Evolutionary conservation across 2,888 invertebrate species (phyloP).

Genomic region (Drosophila kambysellisi): DNA sequence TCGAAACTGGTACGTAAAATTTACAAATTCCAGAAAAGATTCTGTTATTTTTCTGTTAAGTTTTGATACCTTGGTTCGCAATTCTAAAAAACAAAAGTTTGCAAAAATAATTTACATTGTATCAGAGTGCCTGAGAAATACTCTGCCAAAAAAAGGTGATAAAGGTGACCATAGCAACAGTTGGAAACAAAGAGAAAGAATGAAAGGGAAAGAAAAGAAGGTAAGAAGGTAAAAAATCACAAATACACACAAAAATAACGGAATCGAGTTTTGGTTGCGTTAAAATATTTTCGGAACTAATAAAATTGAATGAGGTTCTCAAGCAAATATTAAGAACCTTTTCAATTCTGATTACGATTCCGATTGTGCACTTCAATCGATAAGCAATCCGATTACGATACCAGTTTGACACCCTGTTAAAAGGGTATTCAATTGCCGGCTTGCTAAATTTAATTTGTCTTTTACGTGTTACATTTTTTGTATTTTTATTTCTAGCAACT

Average conservation of each 20-base stretch:
- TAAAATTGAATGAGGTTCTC: background rate
- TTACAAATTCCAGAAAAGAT: background rate
- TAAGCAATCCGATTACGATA: background rate
- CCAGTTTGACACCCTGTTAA: background rate
- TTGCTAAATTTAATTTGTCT: background rate
- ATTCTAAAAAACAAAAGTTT: background rate
- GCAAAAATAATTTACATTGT: background rate
- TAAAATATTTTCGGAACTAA: too few species aligned
- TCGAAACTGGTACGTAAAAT: background rate
- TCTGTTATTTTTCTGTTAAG: background rate
- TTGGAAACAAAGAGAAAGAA: background rate
- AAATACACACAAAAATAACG: background rate
- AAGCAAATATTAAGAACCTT: background rate
- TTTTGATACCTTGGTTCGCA: background rate
- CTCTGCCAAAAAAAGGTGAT: background rate
- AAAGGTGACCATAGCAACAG: background rate
- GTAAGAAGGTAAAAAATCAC: background rate
- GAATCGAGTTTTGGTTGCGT: background rate
- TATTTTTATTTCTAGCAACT: constrained; percentile 40
- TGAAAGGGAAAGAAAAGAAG: too few species aligned
- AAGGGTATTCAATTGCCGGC: constrained; percentile 9
- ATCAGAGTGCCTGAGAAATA: background rate
- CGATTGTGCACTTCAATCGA: background rate
- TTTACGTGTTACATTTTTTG: constrained; percentile 33
- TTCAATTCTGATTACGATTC: background rate